Evolutionary conservation across 92 coral and sea anemone species (phyloP).

Genomic region (Paragorgia papillata): DNA sequence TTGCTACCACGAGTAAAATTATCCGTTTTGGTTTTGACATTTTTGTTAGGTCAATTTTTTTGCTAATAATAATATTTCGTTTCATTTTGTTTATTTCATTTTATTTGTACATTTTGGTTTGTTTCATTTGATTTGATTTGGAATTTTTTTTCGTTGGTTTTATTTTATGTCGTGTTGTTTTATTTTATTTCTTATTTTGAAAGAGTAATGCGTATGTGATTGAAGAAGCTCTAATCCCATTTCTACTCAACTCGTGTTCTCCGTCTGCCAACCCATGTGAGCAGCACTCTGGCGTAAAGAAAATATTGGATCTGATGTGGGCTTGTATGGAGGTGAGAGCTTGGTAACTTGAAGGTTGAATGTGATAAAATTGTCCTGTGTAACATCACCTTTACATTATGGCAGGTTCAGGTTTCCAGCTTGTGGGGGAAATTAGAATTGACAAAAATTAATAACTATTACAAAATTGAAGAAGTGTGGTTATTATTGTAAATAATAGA

Average conservation of each 20-base stretch:
- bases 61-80: background rate
- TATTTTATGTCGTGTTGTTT: background rate
- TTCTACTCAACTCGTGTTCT: slow-evolving; percentile 87
- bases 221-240: slow-evolving; percentile 84
- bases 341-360: no score
- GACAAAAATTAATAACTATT: no score
- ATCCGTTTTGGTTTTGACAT: background rate
- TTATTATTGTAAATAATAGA: no score
- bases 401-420: no score
- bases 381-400: no score
- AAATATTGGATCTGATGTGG: slow-evolving; percentile 90
- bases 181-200: background rate
- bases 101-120: background rate
- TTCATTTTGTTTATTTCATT: background rate
- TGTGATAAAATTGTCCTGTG: no score
- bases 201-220: slow-evolving; percentile 86
- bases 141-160: background rate
- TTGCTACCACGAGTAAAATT: no score
- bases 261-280: slow-evolving; percentile 65
- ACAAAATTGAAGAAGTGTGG: no score
- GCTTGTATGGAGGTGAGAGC: slow-evolving; percentile 92
- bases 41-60: background rate
- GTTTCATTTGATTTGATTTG: background rate
- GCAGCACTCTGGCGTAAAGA: slow-evolving; percentile 81
- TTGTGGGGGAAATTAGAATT: no score